A percentile compares a stretch with the other conserved stretches of the same genome.
These are phyloP conservation scores for Pteronotus mesoamericanus DNA, from an alignment of 2,797 vertebrate genomes.

Conservation along the genomic window DNA sequence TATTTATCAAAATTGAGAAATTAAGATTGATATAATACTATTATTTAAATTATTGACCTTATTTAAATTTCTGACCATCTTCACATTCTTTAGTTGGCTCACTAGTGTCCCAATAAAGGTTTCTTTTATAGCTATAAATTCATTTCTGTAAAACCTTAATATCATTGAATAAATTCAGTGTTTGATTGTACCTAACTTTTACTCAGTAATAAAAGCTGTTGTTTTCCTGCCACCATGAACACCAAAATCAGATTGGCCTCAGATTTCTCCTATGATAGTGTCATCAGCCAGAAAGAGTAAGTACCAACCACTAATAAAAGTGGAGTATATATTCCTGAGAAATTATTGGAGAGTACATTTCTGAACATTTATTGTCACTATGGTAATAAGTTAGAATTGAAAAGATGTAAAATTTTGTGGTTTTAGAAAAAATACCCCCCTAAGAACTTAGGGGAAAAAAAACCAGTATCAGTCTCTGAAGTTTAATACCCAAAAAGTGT, in stretches of 20 bases:
- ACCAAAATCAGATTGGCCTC: background rate
- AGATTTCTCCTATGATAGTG: background rate
- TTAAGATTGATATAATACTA: background rate
- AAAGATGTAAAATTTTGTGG: background rate
- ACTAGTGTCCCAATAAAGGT: background rate
- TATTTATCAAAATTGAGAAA: background rate
- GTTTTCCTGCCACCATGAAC: background rate
- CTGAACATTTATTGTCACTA: background rate
- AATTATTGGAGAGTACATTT: background rate
- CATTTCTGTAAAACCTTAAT: background rate
- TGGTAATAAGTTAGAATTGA: background rate
- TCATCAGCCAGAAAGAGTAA: background rate
- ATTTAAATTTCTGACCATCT: background rate
- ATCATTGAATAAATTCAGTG: background rate
- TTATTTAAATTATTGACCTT: background rate
- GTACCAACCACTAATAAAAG: background rate
- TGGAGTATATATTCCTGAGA: background rate
- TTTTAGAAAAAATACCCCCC: background rate
- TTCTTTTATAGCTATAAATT: background rate
- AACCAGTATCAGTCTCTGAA: background rate
- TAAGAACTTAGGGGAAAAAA: background rate
- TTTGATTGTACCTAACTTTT: background rate
- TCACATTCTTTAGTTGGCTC: background rate
- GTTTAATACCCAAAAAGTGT: background rate
- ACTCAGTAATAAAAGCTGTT: background rate